phyloP scores from a whole-genome alignment of 2,113 vertebrate species.

The Zeus faber region DNA sequence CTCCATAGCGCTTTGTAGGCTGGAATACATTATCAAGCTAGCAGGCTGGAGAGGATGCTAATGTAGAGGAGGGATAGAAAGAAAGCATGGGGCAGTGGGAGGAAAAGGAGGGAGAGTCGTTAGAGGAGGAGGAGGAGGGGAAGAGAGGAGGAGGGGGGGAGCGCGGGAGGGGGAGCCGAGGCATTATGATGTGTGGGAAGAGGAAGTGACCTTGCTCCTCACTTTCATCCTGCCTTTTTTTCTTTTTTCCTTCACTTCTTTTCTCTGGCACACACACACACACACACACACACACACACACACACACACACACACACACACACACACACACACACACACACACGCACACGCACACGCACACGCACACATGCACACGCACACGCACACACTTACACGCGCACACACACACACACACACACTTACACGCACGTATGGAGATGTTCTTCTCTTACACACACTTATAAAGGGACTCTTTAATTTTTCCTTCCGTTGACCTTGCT shows the following conservation, averaged over 20 bases:
- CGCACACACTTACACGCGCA: not conserved
- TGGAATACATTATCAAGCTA: constrained; percentile 66
- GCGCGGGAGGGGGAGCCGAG: constrained; percentile 38
- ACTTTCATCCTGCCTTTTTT: constrained; percentile 59
- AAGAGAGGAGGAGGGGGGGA: constrained; percentile 31
- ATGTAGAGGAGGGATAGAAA: constrained; percentile 50
- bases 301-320: not conserved
- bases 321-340: not conserved
- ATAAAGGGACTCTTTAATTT: not conserved
- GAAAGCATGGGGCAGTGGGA: not conserved
- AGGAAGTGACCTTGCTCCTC: constrained; percentile 62
- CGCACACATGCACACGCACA: not conserved
- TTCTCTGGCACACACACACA: constrained; percentile 11
- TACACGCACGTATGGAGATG: not conserved
- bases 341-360: not conserved
- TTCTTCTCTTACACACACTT: not conserved
- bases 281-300: constrained; percentile 3
- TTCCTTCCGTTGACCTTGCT: no score
- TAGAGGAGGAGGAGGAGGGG: constrained; percentile 46
- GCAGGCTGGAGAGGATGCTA: constrained; percentile 60
- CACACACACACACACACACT: not conserved
- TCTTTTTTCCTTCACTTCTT: no score
- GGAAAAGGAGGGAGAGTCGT: constrained; percentile 52
- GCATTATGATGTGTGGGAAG: constrained; percentile 63
- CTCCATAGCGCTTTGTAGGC: constrained; percentile 62